A percentile compares a stretch with the other conserved stretches of the same genome.
Evolutionary conservation across 2,888 invertebrate species (phyloP).

Genomic region (Marasmarcha lunaedactyla): DNA sequence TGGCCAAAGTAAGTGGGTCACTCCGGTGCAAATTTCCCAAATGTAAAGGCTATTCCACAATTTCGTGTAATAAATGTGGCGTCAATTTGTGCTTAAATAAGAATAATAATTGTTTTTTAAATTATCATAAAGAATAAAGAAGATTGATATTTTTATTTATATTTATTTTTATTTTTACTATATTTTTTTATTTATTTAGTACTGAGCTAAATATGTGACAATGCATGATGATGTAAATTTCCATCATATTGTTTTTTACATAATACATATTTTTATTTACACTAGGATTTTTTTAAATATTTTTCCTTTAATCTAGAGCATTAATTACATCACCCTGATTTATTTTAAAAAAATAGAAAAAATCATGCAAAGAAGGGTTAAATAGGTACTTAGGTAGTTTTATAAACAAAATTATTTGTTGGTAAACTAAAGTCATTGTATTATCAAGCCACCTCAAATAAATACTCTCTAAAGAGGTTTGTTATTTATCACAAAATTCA

Average conservation of each 20-base stretch:
- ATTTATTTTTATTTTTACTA: conserved; percentile 15
- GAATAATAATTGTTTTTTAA: conserved; percentile 25
- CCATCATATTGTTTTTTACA: conserved; percentile 21
- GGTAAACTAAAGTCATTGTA: no score
- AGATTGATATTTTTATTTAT: conserved; percentile 9
- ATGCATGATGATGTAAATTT: conserved; percentile 21
- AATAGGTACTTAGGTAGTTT: no score
- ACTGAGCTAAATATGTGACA: conserved; percentile 19
- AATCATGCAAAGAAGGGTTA: conserved; percentile 21
- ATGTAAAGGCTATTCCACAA: conserved; percentile 32
- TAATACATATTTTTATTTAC: conserved; percentile 17
- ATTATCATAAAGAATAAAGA: conserved; percentile 25
- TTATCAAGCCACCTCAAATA: no score
- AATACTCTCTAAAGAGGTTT: no score
- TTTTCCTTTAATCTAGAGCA: conserved; percentile 26
- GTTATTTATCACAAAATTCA: no score
- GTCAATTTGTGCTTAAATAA: conserved; percentile 26
- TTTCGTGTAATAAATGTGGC: conserved; percentile 26
- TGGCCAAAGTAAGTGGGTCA: conserved; percentile 31
- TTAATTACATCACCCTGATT: conserved; percentile 22
- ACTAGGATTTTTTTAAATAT: conserved; percentile 19
- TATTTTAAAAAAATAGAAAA: conserved; percentile 20
- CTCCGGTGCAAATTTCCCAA: conserved; percentile 30
- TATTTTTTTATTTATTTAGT: conserved; percentile 20
- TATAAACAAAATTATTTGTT: no score